These are phyloP conservation scores for Eulemur mongoz DNA, from an alignment of 2,797 vertebrate genomes.

Conservation along the genomic window DNA sequence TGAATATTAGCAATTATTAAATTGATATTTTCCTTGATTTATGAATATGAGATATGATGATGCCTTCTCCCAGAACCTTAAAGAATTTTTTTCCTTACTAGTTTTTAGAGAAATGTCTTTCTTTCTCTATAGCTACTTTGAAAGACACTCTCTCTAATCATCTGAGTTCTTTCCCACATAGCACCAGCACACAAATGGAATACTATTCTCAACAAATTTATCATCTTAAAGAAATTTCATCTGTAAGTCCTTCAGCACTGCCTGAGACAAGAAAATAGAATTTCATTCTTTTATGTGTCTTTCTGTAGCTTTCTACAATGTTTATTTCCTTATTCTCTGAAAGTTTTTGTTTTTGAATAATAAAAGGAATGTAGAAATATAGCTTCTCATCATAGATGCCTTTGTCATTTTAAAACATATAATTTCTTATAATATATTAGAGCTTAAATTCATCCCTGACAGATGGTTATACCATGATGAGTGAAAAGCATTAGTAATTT, in stretches of 20 bases:
- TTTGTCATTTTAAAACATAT: slow-evolving; percentile 42
- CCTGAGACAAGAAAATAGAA: not conserved
- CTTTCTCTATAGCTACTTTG: not conserved
- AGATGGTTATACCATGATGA: slow-evolving; percentile 56
- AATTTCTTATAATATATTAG: slow-evolving; percentile 24
- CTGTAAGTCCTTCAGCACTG: not conserved
- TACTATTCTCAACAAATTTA: not conserved
- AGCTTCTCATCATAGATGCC: not conserved
- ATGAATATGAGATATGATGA: not conserved
- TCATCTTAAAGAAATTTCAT: not conserved
- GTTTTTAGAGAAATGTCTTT: not conserved
- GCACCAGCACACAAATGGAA: not conserved
- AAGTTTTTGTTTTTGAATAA: slow-evolving; percentile 6
- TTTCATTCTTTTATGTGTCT: not conserved
- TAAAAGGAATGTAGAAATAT: not conserved
- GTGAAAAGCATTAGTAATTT: slow-evolving; percentile 67
- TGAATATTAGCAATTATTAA: not conserved
- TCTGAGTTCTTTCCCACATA: not conserved
- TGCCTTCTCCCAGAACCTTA: not conserved
- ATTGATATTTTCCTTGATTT: slow-evolving; percentile 18
- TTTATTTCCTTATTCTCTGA: not conserved
- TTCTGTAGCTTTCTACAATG: not conserved
- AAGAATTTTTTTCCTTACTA: not conserved
- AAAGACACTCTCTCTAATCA: not conserved
- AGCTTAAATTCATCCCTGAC: slow-evolving; percentile 30